Evolutionary conservation across 2,888 invertebrate genomes (phyloP).

Genomic region (Scelioninae gen. 1): DNA sequence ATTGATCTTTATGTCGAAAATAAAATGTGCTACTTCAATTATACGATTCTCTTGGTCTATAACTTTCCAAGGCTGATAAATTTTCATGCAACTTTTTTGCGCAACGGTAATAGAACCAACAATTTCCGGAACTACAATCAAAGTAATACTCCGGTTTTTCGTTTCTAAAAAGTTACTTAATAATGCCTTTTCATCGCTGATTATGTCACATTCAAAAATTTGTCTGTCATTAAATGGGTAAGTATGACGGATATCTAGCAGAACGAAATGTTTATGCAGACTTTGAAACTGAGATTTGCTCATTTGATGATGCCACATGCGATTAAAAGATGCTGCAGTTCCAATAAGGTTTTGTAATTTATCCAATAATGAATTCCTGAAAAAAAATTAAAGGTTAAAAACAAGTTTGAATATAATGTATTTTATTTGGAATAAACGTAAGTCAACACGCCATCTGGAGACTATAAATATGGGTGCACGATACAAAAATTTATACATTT

Average conservation of each 20-base stretch:
- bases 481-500: too few relatives aligned
- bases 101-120: conserved; percentile 73
- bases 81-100: conserved; percentile 71
- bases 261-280: conserved; percentile 68
- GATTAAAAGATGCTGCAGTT: conserved; percentile 75
- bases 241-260: conserved; percentile 70
- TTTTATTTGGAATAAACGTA: too few relatives aligned
- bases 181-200: conserved; percentile 75
- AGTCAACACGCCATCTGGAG: too few relatives aligned
- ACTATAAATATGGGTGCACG: too few relatives aligned
- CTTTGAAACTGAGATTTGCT: conserved; percentile 68
- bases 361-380: conserved; percentile 76
- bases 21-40: conserved; percentile 73
- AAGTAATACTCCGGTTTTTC: conserved; percentile 53
- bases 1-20: conserved; percentile 63
- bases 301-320: conserved; percentile 79
- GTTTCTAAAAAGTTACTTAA: conserved; percentile 39
- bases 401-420: too few relatives aligned
- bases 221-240: conserved; percentile 72
- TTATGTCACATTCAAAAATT: conserved; percentile 72
- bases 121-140: conserved; percentile 76
- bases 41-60: conserved; percentile 71
- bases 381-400: conserved; percentile 49
- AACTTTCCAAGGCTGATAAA: conserved; percentile 78
- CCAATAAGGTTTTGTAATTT: conserved; percentile 74